Evolutionary conservation across 1,140 invertebrate genomes (phyloP).

Genomic region (Mycetomoellerius zeteki): DNA sequence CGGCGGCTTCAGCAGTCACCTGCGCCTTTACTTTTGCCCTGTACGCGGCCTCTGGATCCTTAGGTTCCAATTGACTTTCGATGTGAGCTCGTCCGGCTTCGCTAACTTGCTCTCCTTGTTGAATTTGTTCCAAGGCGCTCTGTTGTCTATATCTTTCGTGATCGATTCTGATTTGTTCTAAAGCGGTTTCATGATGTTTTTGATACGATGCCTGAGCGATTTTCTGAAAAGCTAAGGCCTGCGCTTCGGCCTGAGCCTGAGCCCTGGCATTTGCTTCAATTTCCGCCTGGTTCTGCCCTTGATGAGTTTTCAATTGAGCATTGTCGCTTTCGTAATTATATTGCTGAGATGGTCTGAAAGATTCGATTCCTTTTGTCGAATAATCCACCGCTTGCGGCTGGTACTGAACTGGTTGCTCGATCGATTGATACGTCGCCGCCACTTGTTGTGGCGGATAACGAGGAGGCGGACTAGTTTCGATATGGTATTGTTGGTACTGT

Average conservation of each 20-base stretch:
- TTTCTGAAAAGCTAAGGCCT: slow-evolving; percentile 84
- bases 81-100: slow-evolving; percentile 82
- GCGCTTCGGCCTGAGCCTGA: slow-evolving; percentile 81
- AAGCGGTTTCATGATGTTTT: slow-evolving; percentile 82
- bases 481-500: slow-evolving; percentile 86
- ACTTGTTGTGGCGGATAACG: slow-evolving; percentile 75
- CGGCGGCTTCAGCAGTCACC: slow-evolving; percentile 79
- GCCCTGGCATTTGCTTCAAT: slow-evolving; percentile 80
- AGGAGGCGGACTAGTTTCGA: slow-evolving; percentile 82
- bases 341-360: slow-evolving; percentile 75
- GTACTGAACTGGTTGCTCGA: slow-evolving; percentile 76
- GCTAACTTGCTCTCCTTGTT: slow-evolving; percentile 82
- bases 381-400: slow-evolving; percentile 55
- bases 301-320: slow-evolving; percentile 64
- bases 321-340: slow-evolving; percentile 82
- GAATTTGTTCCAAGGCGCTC: slow-evolving; percentile 84
- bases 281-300: slow-evolving; percentile 68
- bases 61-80: slow-evolving; percentile 80
- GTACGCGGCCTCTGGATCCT: slow-evolving; percentile 82
- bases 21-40: slow-evolving; percentile 82
- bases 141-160: slow-evolving; percentile 82
- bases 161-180: slow-evolving; percentile 82
- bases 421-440: slow-evolving; percentile 65
- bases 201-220: slow-evolving; percentile 82
- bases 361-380: not conserved